Evolutionary conservation across 1,140 invertebrate genomes (phyloP), one percentile per base, ranked within the genome.

Genomic region (Anthonomus grandis): DNA sequence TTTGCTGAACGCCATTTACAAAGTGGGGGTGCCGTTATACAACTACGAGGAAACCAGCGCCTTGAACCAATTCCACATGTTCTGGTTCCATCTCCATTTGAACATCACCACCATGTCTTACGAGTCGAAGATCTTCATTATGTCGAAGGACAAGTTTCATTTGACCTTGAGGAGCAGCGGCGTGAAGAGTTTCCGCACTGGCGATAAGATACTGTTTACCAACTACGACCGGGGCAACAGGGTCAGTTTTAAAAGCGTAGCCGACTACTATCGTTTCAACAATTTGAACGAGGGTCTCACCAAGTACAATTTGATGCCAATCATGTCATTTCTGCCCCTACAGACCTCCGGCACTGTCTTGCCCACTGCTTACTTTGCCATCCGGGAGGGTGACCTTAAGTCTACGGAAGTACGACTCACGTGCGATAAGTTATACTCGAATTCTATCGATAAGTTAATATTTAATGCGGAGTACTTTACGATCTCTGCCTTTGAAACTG

Each of bases 51-150:
- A 44, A 21, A 44, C 18, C 23, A 9, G 18, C 1, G 13, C 19
- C 23, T 9, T 9, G 19, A 1, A 21, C 2, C 9, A 9, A n/a
- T n/a, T n/a, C n/a, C 18, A 21, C 12, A 18, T 10, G 19, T 12
- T 13, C 12, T 39, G 38, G 38, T 39, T 39, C 15, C 17, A 12
- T 1, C 8, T 17, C 9, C 41, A 44, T 13, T 10, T 44, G 6
- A 44, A 44, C 18, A 44, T 44, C 8, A 44, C 6, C 18, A 19
- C 41, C 8, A 44, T 44, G 18, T 2, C 4, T 9, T 2, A 12
- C 8, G 41, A 44, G 23, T 44, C 41, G 8, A 44, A 44, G 18
- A 18, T 44, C 12, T 44, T 44, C 8, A 44, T 44, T 18, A 12
- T 44, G 5, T 44, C 41, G 4, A 18, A 13, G 8, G 13, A 17